Evolutionary conservation across 2,113 vertebrate species (phyloP).

Genomic region (Phalacrocorax carbo): DNA sequence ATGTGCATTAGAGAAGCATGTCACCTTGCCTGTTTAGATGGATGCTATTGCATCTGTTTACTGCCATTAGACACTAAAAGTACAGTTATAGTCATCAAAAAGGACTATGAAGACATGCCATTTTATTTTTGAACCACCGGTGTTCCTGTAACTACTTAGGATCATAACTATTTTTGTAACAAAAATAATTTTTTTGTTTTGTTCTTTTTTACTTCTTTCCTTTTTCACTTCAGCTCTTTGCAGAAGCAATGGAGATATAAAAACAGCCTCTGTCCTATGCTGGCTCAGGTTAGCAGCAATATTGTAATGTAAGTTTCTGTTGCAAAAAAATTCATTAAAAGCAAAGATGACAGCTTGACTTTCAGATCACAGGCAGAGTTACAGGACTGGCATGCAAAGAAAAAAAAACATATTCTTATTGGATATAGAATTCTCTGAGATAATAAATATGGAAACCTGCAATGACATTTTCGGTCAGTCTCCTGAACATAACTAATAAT

Average conservation of each 20-base stretch:
- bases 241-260: neutral
- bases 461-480: neutral
- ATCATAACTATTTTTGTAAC: neutral
- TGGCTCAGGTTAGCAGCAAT: neutral
- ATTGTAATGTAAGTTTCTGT: neutral
- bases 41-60: neutral
- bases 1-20: neutral
- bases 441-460: constrained; percentile 10
- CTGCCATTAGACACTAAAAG: neutral
- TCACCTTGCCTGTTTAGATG: neutral
- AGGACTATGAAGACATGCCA: neutral
- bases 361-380: constrained; percentile 14
- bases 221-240: neutral
- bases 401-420: neutral
- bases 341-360: constrained; percentile 2
- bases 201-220: neutral
- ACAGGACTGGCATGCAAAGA: neutral
- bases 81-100: neutral
- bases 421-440: neutral
- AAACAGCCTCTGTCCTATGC: neutral
- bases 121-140: neutral
- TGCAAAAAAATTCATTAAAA: constrained; percentile 13
- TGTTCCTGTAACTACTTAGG: neutral
- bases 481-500: neutral
- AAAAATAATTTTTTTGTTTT: neutral